phyloP scores from a whole-genome alignment of 2,113 vertebrate genomes.

The Archilochus colubris region DNA sequence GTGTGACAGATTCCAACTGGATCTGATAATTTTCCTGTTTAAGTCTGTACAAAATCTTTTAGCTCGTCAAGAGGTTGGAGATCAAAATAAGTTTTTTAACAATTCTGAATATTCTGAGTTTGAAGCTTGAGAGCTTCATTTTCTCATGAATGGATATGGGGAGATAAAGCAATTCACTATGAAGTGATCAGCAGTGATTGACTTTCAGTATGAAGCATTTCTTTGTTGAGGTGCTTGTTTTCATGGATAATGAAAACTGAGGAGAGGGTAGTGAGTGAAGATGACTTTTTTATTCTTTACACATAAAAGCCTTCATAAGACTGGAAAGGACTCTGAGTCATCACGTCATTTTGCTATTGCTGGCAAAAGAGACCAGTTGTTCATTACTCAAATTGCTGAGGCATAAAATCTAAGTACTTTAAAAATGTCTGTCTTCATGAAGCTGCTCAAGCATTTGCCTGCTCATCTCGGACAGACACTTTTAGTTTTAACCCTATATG shows the following conservation, averaged over 20 bases:
- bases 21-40: background rate
- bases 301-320: background rate
- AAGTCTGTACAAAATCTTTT: background rate
- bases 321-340: background rate
- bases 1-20: background rate
- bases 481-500: background rate
- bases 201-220: background rate
- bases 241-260: background rate
- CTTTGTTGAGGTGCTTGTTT: background rate
- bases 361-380: conserved; percentile 7
- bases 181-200: background rate
- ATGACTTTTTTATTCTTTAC: background rate
- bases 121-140: background rate
- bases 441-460: background rate
- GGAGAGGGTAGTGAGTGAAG: background rate
- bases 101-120: background rate
- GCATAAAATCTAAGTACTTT: background rate
- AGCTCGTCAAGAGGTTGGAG: background rate
- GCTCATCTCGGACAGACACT: background rate
- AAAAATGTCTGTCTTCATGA: background rate
- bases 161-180: background rate
- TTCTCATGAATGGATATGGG: background rate
- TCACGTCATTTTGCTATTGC: background rate
- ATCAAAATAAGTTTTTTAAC: background rate
- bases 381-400: background rate